Percentiles rank a stretch among this genome's conserved stretches.
Conservation (phyloP, 2,888 invertebrate species). For the Caenorhabditis drosophilae region DNA sequence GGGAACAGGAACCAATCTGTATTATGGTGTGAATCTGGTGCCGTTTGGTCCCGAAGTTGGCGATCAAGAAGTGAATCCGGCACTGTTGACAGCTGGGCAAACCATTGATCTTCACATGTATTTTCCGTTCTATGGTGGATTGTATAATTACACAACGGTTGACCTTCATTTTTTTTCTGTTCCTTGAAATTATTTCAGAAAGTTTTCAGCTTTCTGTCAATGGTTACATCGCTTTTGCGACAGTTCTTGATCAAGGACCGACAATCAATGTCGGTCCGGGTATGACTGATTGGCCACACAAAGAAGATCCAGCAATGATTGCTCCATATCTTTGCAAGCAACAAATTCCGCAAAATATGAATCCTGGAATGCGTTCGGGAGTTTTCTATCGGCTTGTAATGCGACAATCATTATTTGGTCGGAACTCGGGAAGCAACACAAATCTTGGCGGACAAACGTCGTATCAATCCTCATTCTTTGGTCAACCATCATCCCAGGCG, state of each 20-base stretch:
- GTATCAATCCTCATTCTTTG: constrained; percentile 60
- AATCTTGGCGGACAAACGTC: constrained; percentile 51
- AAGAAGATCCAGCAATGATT: constrained; percentile 68
- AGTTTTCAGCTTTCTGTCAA: constrained; percentile 65
- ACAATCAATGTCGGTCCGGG: constrained; percentile 68
- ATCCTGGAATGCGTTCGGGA: constrained; percentile 63
- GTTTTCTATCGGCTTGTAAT: constrained; percentile 65
- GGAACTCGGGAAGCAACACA: constrained; percentile 58
- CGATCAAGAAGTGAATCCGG: constrained; percentile 65
- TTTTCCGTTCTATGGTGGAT: constrained; percentile 67
- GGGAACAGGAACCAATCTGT: constrained; percentile 62
- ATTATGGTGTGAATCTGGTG: constrained; percentile 65
- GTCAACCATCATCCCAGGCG: constrained; percentile 47
- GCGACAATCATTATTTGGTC: constrained; percentile 65
- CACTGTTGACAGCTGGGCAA: constrained; percentile 65
- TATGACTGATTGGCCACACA: constrained; percentile 66
- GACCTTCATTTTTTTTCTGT: constrained; percentile 4
- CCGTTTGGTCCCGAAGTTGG: constrained; percentile 67
- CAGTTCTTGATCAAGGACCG: constrained; percentile 68
- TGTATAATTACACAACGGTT: constrained; percentile 67
- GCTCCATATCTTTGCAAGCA: constrained; percentile 69
- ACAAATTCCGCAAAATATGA: constrained; percentile 60
- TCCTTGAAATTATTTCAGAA: no score
- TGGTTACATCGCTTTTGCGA: constrained; percentile 67
- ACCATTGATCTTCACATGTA: constrained; percentile 67